Base-by-base conservation (phyloP, 1,140 invertebrate genomes). In the Eueides isabella region DNA sequence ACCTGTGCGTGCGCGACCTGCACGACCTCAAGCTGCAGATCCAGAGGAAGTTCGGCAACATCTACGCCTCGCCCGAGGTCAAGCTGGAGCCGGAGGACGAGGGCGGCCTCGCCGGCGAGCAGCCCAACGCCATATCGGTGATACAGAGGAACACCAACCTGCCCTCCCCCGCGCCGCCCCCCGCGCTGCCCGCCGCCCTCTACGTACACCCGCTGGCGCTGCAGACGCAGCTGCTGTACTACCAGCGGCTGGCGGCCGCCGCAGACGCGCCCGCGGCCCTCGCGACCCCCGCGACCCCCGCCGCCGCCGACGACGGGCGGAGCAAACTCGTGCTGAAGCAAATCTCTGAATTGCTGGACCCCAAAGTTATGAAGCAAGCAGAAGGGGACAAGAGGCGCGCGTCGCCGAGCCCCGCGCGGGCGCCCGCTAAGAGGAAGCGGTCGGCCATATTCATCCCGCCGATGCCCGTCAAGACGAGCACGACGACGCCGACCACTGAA, bases 361-460 rank as follows among this genome's bases (percentile, higher is more conserved):
- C 92, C 1, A 93, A 92, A 68, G 83, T 93, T 6, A 86, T 92
- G 7, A 89, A 89, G 62, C 84, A 86, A 69, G 85, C 82, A 19
- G 80, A 85, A 64, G 82, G 86, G 55, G 74, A 80, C 6, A 86
- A 89, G 72, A 91, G 90, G 65, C 81, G 90, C 33, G 82, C 83
- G 9, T 83, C 87, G 28, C 77, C 85, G 1, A 86, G 87, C 61
- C 89, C 85, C 5, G 80, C 31, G 12, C 89, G 84, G 82, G 79
- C 93, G 0, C 91, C 95, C 3, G 95, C 95, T 0, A 97, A 97
- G 82, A 92, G 96, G 29, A 97, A 97, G 79, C 93, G 96, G 0
- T 97, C 96, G 0, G 96, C 96, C 0, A 97, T 97, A 68, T 97
- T 97, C 81, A 97, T 97, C 63, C 96, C 96, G 0, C 96, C 96